A percentile compares a stretch with the other conserved stretches of the same genome.
These are phyloP conservation scores for Mobula birostris DNA, from an alignment of 2,113 vertebrate genomes.

Conservation along the genomic window DNA sequence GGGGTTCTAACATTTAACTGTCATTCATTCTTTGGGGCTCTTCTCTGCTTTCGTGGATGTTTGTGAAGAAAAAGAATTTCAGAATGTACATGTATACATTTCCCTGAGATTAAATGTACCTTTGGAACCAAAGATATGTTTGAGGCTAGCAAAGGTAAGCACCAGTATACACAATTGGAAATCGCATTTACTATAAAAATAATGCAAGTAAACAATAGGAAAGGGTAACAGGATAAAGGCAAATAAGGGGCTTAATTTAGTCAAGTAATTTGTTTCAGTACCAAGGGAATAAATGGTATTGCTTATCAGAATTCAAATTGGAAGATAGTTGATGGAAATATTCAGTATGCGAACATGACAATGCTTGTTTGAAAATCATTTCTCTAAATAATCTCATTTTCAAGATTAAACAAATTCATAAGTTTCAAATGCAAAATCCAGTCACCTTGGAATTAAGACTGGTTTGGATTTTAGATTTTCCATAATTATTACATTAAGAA, in stretches of 20 bases:
- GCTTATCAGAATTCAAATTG: neutral
- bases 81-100: too few relatives aligned
- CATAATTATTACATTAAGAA: too few relatives aligned
- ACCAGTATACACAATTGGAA: neutral
- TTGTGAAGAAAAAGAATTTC: too few relatives aligned
- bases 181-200: neutral
- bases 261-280: too few relatives aligned
- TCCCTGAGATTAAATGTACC: too few relatives aligned
- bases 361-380: neutral
- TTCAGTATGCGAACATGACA: neutral
- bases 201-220: neutral
- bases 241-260: neutral
- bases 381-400: neutral
- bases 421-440: neutral
- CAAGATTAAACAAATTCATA: neutral
- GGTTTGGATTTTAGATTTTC: too few relatives aligned
- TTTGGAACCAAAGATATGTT: neutral
- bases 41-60: too few relatives aligned
- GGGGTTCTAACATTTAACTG: too few relatives aligned
- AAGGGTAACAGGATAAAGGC: neutral
- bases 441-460: too few relatives aligned
- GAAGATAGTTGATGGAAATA: neutral
- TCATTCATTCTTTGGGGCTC: too few relatives aligned
- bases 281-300: neutral
- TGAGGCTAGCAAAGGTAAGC: neutral